Evolutionary conservation across 92 coral and sea anemone species (phyloP).

Genomic region (Pocillopora meandrina): DNA sequence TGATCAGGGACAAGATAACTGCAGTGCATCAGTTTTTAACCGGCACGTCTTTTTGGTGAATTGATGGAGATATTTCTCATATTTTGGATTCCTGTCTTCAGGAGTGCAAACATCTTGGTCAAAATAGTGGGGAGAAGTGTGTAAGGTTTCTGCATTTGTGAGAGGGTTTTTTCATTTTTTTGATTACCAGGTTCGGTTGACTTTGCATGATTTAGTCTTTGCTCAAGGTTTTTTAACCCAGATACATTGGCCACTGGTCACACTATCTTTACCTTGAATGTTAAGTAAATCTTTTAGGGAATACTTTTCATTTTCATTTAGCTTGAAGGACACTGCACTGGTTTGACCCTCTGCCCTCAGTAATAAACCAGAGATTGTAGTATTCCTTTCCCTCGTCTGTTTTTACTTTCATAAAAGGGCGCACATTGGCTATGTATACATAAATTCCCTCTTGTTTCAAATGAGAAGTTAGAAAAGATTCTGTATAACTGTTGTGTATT

Average conservation of each 20-base stretch:
- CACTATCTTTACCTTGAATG: constrained; percentile 55
- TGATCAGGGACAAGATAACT: no score
- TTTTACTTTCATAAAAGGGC: no score
- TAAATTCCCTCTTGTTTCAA: constrained; percentile 63
- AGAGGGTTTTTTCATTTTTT: constrained; percentile 28
- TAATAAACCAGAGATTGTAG: constrained; percentile 61
- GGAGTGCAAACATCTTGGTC: no score
- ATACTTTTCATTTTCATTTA: not conserved
- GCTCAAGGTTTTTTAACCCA: constrained; percentile 47
- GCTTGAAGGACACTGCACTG: constrained; percentile 44
- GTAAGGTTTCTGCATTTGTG: no score
- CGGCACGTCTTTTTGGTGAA: no score
- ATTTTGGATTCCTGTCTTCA: no score
- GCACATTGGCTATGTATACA: constrained; percentile 59
- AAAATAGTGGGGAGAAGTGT: no score
- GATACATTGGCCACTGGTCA: constrained; percentile 63
- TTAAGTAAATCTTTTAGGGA: constrained; percentile 54
- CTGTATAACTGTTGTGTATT: no score
- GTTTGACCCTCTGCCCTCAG: constrained; percentile 53
- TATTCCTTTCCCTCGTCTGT: constrained; percentile 10
- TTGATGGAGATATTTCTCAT: no score
- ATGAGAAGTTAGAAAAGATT: constrained; percentile 58
- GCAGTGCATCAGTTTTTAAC: no score
- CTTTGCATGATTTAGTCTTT: constrained; percentile 49
- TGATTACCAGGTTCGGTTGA: constrained; percentile 33